Conservation (phyloP, 2,888 invertebrate species). For the Dromius quadrimaculatus region DNA sequence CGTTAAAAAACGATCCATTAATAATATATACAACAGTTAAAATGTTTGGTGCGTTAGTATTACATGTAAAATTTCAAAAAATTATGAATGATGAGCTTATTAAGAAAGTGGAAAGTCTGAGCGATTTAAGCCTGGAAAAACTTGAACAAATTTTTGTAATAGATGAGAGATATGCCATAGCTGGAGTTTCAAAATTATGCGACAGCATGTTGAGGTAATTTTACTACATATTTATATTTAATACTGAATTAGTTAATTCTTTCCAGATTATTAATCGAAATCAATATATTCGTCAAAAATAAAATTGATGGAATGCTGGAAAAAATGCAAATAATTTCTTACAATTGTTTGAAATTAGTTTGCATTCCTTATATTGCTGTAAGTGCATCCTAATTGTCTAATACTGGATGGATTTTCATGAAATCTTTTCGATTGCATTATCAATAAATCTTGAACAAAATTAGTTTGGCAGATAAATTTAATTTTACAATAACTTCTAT, state of each 20-base stretch:
- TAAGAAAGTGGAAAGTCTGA: background rate
- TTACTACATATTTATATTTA: background rate
- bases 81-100: slow-evolving; percentile 15
- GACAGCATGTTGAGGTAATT: slow-evolving; percentile 35
- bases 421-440: too few species aligned
- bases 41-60: slow-evolving; percentile 28
- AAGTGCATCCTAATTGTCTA: slow-evolving; percentile 52
- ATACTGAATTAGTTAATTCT: background rate
- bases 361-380: slow-evolving; percentile 55
- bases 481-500: too few species aligned
- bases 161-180: background rate
- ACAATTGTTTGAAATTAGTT: slow-evolving; percentile 12
- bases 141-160: background rate
- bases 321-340: slow-evolving; percentile 6
- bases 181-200: slow-evolving; percentile 17
- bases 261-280: slow-evolving; percentile 3
- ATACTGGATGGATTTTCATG: background rate
- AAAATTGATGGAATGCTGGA: slow-evolving; percentile 1
- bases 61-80: slow-evolving; percentile 17
- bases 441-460: slow-evolving; percentile 2
- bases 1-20: background rate
- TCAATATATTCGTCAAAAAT: background rate
- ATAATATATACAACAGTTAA: slow-evolving; percentile 6
- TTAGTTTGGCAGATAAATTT: too few species aligned
- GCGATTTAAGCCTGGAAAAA: background rate